phyloP scores from a whole-genome alignment of 2,888 invertebrate genomes.

The Drepanosiphum platanoidis region DNA sequence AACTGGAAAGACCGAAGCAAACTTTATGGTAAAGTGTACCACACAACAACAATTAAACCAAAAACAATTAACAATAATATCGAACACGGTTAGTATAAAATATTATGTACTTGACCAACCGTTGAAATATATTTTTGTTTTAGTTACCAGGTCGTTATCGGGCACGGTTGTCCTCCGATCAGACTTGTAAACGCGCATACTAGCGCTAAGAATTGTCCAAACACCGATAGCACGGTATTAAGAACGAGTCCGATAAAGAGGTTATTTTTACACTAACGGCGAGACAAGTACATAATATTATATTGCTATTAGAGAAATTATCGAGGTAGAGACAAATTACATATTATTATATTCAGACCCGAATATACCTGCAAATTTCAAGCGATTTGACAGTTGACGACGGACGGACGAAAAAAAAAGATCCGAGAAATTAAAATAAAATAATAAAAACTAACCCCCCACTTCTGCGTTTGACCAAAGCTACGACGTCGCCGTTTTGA shows the following conservation, averaged over 20 bases:
- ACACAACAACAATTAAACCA: neutral
- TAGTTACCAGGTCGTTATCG: slow-evolving; percentile 9
- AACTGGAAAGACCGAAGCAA: neutral
- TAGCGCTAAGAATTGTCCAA: slow-evolving; percentile 24
- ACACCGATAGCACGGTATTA: slow-evolving; percentile 21
- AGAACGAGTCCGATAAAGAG: slow-evolving; percentile 25
- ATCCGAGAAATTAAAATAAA: neutral
- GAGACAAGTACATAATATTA: too few relatives aligned
- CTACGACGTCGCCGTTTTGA: neutral
- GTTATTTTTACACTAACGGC: slow-evolving; percentile 30
- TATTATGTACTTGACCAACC: neutral
- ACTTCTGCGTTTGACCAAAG: neutral
- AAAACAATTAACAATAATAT: neutral
- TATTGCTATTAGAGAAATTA: too few relatives aligned
- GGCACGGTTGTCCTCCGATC: slow-evolving; percentile 50
- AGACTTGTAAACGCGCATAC: slow-evolving; percentile 21
- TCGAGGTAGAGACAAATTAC: neutral
- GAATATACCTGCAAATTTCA: neutral
- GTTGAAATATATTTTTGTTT: slow-evolving; percentile 47
- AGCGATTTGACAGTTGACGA: neutral
- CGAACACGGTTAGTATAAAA: neutral
- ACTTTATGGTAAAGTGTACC: neutral
- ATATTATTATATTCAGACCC: neutral
- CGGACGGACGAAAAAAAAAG: neutral
- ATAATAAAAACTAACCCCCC: neutral